These are phyloP conservation scores for Andrena hattorfiana DNA, from an alignment of 2,888 invertebrate species.

Conservation along the genomic window DNA sequence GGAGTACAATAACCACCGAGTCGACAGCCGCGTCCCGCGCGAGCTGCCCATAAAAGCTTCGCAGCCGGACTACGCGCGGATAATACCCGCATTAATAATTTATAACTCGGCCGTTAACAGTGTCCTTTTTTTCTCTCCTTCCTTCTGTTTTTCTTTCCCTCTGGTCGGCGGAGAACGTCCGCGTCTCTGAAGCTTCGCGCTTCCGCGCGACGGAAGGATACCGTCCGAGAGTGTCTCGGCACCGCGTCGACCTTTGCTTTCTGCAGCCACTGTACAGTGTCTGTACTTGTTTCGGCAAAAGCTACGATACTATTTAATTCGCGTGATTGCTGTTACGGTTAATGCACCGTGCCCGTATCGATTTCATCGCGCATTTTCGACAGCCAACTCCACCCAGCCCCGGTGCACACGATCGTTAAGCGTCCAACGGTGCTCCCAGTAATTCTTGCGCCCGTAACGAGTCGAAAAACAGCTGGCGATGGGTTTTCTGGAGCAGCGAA, in stretches of 20 bases:
- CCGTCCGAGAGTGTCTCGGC: neutral
- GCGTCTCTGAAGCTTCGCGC: constrained; percentile 17
- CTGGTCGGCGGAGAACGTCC: constrained; percentile 4
- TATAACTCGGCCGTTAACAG: constrained; percentile 78
- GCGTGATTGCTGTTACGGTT: too few relatives aligned
- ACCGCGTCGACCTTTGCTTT: neutral
- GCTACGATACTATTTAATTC: too few relatives aligned
- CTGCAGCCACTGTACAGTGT: too few relatives aligned
- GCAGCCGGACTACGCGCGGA: constrained; percentile 69
- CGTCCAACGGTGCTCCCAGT: constrained; percentile 45
- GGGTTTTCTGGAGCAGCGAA: constrained; percentile 43
- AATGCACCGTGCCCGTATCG: neutral
- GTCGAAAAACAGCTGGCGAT: constrained; percentile 12
- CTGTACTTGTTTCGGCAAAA: too few relatives aligned
- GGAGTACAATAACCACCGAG: constrained; percentile 48
- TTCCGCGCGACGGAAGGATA: constrained; percentile 30
- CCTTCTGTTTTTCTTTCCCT: constrained; percentile 15
- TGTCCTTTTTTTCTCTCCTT: constrained; percentile 46
- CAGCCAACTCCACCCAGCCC: neutral
- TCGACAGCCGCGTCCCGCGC: constrained; percentile 45
- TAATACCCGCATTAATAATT: constrained; percentile 79
- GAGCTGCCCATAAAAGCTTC: constrained; percentile 63
- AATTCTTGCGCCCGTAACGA: constrained; percentile 28
- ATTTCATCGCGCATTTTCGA: constrained; percentile 28
- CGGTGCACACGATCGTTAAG: constrained; percentile 51